These are phyloP conservation scores for Puntigrus tetrazona DNA, from an alignment of 2,113 vertebrate species.

Conservation along the genomic window DNA sequence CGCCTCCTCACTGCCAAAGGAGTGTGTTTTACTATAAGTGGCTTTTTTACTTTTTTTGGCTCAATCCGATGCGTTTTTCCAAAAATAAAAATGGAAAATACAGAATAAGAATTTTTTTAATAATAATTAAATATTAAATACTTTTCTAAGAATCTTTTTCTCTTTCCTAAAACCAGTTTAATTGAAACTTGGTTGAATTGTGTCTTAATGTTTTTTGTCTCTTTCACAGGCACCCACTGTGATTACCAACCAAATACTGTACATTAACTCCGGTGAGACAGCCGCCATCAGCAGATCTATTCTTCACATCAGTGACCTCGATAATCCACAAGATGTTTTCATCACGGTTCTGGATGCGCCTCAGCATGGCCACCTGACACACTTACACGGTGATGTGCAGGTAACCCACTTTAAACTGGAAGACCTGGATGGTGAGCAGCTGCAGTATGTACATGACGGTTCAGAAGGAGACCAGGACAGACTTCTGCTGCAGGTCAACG, in stretches of 20 bases:
- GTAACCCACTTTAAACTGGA: constrained; percentile 75
- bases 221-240: constrained; percentile 80
- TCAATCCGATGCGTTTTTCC: too few relatives aligned
- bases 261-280: constrained; percentile 70
- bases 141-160: neutral
- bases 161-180: neutral
- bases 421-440: constrained; percentile 76
- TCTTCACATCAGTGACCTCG: constrained; percentile 83
- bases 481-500: constrained; percentile 82
- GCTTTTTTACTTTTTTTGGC: too few relatives aligned
- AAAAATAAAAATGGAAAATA: neutral
- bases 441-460: constrained; percentile 86
- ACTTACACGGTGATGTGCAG: constrained; percentile 50
- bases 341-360: constrained; percentile 83
- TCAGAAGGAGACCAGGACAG: constrained; percentile 73
- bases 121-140: neutral
- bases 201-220: neutral
- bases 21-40: too few relatives aligned
- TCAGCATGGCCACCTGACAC: constrained; percentile 77
- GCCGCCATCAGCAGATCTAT: constrained; percentile 74
- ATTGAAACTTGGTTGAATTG: neutral
- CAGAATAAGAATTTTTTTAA: neutral
- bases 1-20: too few relatives aligned
- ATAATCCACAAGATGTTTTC: constrained; percentile 87
- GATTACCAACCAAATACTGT: constrained; percentile 77